A percentile compares a stretch with the other conserved stretches of the same genome.
Conservation (phyloP, 2,113 vertebrate genomes). For the Cacatua alba region DNA sequence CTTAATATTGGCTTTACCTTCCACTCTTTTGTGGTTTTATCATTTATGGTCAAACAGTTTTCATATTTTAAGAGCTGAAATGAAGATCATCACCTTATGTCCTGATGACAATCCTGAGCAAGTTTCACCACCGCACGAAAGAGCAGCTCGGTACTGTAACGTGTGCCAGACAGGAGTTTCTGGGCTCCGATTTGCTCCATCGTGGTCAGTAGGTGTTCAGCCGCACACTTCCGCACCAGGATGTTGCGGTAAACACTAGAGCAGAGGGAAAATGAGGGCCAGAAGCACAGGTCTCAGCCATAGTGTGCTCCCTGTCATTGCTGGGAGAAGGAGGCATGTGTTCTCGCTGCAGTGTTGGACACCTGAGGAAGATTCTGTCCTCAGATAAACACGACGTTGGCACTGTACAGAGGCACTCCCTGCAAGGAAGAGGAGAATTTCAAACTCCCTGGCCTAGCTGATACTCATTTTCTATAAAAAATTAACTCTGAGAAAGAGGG, state of each 20-base stretch:
- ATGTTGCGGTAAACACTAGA: slow-evolving; percentile 19
- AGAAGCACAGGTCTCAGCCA: neutral
- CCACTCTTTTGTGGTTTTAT: neutral
- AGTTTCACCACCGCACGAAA: slow-evolving; percentile 48
- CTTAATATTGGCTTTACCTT: neutral
- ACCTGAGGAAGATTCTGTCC: neutral
- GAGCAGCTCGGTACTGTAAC: slow-evolving; percentile 24
- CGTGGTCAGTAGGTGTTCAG: slow-evolving; percentile 40
- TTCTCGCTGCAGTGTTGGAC: fast-evolving
- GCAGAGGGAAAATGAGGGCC: neutral
- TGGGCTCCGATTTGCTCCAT: slow-evolving; percentile 45
- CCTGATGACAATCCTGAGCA: slow-evolving; percentile 74
- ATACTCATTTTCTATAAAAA: neutral
- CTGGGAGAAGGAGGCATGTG: neutral
- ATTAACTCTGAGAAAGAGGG: neutral
- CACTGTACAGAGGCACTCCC: neutral
- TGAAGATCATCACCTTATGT: slow-evolving; percentile 66
- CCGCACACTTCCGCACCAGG: slow-evolving; percentile 58
- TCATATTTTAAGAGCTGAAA: neutral
- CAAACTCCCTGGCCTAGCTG: neutral
- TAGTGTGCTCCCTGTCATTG: neutral
- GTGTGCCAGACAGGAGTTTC: slow-evolving; percentile 50
- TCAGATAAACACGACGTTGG: neutral
- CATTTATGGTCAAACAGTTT: neutral
- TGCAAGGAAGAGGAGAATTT: neutral